Percentiles rank a stretch among this genome's conserved stretches.
These are phyloP conservation scores for Tridacna gigas DNA, from an alignment of 2,888 invertebrate genomes.

Conservation along the genomic window DNA sequence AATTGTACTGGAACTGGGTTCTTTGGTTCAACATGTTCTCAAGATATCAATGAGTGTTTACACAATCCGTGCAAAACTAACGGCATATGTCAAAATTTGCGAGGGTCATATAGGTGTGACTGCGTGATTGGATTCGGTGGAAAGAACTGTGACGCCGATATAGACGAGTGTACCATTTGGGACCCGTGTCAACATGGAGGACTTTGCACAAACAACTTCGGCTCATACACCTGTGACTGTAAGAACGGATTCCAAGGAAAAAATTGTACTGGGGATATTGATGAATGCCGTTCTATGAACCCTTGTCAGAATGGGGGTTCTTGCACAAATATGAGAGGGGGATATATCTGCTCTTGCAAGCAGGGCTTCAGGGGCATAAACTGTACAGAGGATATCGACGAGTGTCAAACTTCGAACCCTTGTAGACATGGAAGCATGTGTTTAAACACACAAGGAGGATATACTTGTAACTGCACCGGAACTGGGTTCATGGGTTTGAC, in stretches of 20 bases:
- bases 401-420: too few relatives aligned
- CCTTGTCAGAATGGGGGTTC: neutral
- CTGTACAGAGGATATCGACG: slow-evolving; percentile 2
- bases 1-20: neutral
- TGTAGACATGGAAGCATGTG: too few relatives aligned
- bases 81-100: neutral
- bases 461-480: neutral
- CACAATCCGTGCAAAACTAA: neutral
- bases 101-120: neutral
- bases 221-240: neutral
- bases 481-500: neutral
- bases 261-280: neutral
- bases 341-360: too few relatives aligned
- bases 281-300: neutral
- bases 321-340: too few relatives aligned
- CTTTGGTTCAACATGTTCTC: too few relatives aligned
- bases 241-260: neutral
- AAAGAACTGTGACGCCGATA: slow-evolving; percentile 3
- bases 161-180: slow-evolving; percentile 14
- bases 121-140: neutral
- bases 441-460: neutral
- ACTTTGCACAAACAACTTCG: neutral
- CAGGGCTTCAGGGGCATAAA: too few relatives aligned
- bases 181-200: slow-evolving; percentile 20
- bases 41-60: neutral